Evolutionary conservation across 2,113 vertebrate species (phyloP), one percentile per base, ranked within the genome.

Genomic region (Malurus cyaneus): DNA sequence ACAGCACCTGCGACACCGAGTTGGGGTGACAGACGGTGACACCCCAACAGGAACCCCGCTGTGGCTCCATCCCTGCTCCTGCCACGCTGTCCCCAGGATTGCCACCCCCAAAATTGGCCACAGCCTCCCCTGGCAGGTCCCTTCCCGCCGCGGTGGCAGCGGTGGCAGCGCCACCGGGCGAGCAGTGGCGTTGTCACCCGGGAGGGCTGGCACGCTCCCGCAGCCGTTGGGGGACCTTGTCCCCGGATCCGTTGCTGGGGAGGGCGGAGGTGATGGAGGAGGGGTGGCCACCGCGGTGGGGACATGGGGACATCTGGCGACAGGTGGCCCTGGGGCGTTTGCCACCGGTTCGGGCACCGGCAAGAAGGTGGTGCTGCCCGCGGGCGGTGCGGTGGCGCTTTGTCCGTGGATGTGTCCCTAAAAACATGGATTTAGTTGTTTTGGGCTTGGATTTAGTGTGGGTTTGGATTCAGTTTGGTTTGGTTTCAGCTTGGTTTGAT

Each of bases 271-370:
- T 0, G 2, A 13, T 8, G 76, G 36, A 49, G 76, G 66, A 80
- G 73, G 0, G 61, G 32, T 47, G 88, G 54, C n/a, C 4, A 4
- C 83, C 3, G 74, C 21, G 26, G 8, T 0, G 8, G 69, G 82
- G 32, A 59, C 32, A 7, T 4, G 28, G 76, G 77, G 56, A 50
- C 57, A 0, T 0, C 28, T 9, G n/a, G 88, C 84, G 47, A 49
- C 42, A 39, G 25, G 34, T 41, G 6, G 59, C 2, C 2, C n/a
- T 0, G 2, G 61, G 6, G 71, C 8, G 2, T 41, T 26, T 59
- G 64, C 4, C 47, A 6, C 54, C 1, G 0, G 8, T 9, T 16
- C 1, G 18, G 65, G 2, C 0, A 0, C 36, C 11, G 59, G 31
- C 24, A 1, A 0, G 18, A 18, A 31, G 53, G 10, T 2, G 15